Base-by-base conservation (phyloP, 1,140 invertebrate species). In the Phocides pigmalion region DNA sequence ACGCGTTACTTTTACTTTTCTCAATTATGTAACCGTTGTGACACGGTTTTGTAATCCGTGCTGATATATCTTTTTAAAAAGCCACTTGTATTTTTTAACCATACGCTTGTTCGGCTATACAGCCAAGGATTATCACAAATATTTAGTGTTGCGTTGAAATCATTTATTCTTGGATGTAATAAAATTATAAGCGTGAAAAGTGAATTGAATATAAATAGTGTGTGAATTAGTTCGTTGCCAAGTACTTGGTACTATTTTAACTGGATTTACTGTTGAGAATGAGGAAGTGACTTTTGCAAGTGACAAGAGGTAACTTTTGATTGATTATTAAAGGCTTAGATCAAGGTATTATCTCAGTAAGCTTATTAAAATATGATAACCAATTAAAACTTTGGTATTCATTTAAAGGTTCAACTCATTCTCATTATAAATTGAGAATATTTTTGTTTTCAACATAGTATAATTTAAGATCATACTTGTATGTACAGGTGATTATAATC, bases 1-100 rank as follows among this genome's bases (percentile, higher is more conserved):
- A 64, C 58, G 53, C 22, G 58, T 68, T 49, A 76, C 82, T 84
- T 87, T 87, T 84, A 84, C 82, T 82, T 82, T 86, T 79, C 67
- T 50, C 58, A 66, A 68, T 82, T 76, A 68, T 70, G 75, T 78
- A 69, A 75, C 53, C 28, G 56, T 15, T 67, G 44, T 62, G 37
- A 68, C 58, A 69, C 53, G 62, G 64, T 72, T 69, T 68, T 56
- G 73, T 78, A 77, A 66, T 62, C 68, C 64, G 61, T 72, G 63
- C 44, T 64, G 58, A 54, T 62, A 64, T 35, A 14, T 11, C 2
- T 32, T 62, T 46, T 50, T 8, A 20, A 53, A 53, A 51, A 15
- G 37, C 15, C 37, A 41, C 3, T 41, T 15, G 6, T 16, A 5
- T 41, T 14, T 41, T 39, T 41, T 41, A 15, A 41, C 1, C 37